Percentiles rank a stretch among this genome's conserved stretches.
These are phyloP conservation scores for Triplophysa tibetana DNA, from an alignment of 2,113 vertebrate genomes.

Conservation along the genomic window DNA sequence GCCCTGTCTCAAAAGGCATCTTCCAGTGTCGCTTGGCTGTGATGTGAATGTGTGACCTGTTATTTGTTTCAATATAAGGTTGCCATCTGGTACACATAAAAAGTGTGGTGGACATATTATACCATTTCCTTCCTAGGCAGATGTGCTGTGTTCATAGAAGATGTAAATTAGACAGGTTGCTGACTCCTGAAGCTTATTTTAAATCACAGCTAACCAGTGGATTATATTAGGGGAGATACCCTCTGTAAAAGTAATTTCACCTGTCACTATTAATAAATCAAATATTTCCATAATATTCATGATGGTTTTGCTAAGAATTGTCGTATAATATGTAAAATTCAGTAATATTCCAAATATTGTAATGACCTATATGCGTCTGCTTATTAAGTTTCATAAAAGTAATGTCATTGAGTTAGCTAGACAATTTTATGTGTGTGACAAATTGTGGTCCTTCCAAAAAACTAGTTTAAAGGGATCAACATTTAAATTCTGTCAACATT, in stretches of 20 bases:
- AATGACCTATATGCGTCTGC: too few relatives aligned
- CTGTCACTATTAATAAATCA: background rate
- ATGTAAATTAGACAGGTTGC: constrained; percentile 26
- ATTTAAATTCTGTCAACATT: too few relatives aligned
- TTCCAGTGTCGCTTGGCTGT: constrained; percentile 1
- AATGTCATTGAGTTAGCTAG: too few relatives aligned
- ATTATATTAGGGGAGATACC: background rate
- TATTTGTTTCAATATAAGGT: constrained; percentile 22
- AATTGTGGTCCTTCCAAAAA: too few relatives aligned
- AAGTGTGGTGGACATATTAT: background rate
- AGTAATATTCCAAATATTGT: too few relatives aligned
- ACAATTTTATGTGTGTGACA: too few relatives aligned
- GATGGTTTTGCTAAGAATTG: too few relatives aligned
- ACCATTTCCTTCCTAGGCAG: constrained; percentile 21
- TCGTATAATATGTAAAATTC: too few relatives aligned
- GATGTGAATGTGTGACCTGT: background rate
- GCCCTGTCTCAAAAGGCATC: too few relatives aligned
- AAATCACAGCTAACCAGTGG: background rate
- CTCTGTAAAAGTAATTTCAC: background rate
- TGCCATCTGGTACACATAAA: constrained; percentile 36
- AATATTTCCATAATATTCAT: too few relatives aligned
- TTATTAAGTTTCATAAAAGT: too few relatives aligned
- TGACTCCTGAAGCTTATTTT: background rate
- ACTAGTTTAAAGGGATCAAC: too few relatives aligned
- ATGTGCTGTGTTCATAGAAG: constrained; percentile 31